Base-by-base conservation (phyloP, 2,888 invertebrate species). In the Parascotia fuliginaria region DNA sequence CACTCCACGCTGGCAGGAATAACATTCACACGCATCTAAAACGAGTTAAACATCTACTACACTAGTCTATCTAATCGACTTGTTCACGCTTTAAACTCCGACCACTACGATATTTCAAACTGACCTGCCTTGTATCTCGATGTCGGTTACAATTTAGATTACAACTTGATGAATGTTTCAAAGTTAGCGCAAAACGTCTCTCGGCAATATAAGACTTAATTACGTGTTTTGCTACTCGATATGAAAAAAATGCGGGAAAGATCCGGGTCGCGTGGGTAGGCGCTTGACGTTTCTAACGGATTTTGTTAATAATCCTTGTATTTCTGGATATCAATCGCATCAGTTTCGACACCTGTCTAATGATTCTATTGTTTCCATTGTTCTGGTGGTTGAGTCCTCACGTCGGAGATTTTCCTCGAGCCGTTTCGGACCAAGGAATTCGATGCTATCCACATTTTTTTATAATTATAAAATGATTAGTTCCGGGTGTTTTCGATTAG, bases 401-500 rank as follows among this genome's bases (percentile, higher is more conserved):
- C 46, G 59, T 49, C 36, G 54, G 59, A 65, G 61, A 76, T 75
- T 73, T 71, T 64, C 71, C 65, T 73, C 66, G 60, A 65, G 65
- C 62, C 68, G 73, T 68, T 70, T 72, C 73, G 71, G 72, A 69
- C 58, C 60, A 73, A 77, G 73, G 77, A 80, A 80, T 83, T 64
- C 62, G 73, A 81, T 73, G 79, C 66, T 77, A 78, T 82, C 77
- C 77, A 75, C 71, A 75, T 83, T 88, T 86, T 79, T 87, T 81
- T 83, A 77, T 83, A 84, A 85, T 88, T 85, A 85, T 72, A 85
- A 85, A 84, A 85, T 79, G 82, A 89, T 91, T 89, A 73, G 89
- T 87, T 90, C 83, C 88, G 89, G 88, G 79, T 82, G 83, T 85
- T 87, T 88, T 88, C 81, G 89, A 89, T 89, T 89, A 85, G 83